These are phyloP conservation scores for Ciconia boyciana DNA, from an alignment of 2,113 vertebrate genomes.

Conservation along the genomic window DNA sequence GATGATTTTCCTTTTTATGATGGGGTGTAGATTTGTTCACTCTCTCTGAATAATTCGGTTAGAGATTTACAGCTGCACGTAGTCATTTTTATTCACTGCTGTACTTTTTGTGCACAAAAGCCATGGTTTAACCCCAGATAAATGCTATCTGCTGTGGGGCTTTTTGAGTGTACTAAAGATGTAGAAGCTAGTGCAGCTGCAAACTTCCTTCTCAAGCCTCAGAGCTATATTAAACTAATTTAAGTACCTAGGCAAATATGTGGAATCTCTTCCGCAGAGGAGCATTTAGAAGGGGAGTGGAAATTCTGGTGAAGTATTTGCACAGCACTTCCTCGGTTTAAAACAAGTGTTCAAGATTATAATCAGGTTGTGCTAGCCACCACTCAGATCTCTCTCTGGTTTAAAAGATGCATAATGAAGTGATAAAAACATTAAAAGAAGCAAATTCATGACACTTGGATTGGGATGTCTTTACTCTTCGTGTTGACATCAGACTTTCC, in stretches of 20 bases:
- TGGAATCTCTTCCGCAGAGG: neutral
- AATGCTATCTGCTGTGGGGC: neutral
- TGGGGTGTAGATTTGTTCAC: neutral
- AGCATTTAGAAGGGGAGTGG: neutral
- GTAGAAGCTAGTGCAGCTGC: neutral
- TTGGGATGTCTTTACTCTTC: neutral
- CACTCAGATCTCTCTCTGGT: neutral
- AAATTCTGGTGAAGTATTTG: neutral
- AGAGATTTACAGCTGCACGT: slow-evolving; percentile 7
- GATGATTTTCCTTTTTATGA: slow-evolving; percentile 24
- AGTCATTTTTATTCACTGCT: neutral
- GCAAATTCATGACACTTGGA: neutral
- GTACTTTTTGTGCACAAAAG: slow-evolving; percentile 4
- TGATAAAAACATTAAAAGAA: neutral
- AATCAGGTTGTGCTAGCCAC: neutral
- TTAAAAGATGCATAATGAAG: neutral
- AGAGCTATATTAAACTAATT: neutral
- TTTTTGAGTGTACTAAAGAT: neutral
- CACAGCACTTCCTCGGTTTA: neutral
- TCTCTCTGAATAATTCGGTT: neutral
- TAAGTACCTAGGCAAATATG: neutral
- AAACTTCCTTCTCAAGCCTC: neutral
- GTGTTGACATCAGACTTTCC: neutral
- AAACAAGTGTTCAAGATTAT: neutral
- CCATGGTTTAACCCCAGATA: neutral